Conservation (phyloP, 2,888 invertebrate genomes). For the Erannis defoliaria region DNA sequence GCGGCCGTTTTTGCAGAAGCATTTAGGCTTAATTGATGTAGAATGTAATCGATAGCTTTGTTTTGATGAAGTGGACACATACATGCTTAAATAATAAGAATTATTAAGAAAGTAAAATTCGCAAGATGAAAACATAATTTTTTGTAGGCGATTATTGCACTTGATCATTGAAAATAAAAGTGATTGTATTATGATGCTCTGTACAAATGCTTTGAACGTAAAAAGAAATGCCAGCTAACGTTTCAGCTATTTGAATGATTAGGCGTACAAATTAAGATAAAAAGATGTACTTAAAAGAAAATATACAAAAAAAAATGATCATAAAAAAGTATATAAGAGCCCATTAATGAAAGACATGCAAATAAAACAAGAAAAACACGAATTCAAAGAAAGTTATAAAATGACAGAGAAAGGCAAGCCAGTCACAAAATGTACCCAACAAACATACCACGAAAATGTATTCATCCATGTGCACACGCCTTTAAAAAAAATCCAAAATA, state of each 20-base stretch:
- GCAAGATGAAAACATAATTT: background rate
- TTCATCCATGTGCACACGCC: constrained; percentile 53
- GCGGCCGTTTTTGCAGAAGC: background rate
- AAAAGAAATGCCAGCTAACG: too few relatives aligned
- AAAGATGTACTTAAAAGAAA: background rate
- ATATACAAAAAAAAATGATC: background rate
- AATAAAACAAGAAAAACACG: background rate
- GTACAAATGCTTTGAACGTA: too few relatives aligned
- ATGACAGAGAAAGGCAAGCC: constrained; percentile 42
- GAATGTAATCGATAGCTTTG: too few relatives aligned
- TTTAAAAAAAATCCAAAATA: constrained; percentile 33
- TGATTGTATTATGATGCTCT: too few relatives aligned
- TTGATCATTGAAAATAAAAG: too few relatives aligned
- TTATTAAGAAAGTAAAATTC: background rate
- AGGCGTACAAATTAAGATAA: background rate
- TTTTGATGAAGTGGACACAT: too few relatives aligned
- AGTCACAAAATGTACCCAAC: constrained; percentile 83
- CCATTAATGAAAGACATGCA: constrained; percentile 6
- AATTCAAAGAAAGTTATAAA: constrained; percentile 36
- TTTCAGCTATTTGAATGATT: too few relatives aligned
- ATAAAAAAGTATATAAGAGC: background rate
- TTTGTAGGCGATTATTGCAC: too few relatives aligned
- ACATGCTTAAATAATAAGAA: too few relatives aligned
- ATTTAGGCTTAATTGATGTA: background rate
- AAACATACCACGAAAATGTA: constrained; percentile 72